phyloP scores from a whole-genome alignment of 2,888 invertebrate genomes.

The Eilema griseolum region DNA sequence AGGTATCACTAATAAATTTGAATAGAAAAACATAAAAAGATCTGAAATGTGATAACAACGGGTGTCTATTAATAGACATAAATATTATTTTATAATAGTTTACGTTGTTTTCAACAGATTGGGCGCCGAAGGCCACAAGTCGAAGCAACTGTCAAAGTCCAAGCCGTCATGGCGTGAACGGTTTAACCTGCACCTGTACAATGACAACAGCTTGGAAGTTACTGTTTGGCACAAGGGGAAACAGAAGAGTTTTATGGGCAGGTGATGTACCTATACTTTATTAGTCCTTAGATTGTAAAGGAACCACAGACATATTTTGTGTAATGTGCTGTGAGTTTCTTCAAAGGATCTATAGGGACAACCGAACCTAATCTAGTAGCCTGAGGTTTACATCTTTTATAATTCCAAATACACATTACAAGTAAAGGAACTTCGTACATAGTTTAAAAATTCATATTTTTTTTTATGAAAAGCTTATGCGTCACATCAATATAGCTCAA shows the following conservation, averaged over 20 bases:
- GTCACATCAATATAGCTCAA: no score
- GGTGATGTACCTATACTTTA: constrained; percentile 60
- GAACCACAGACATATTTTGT: no score
- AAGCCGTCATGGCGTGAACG: constrained; percentile 79
- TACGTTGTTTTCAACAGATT: constrained; percentile 59
- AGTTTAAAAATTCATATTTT: no score
- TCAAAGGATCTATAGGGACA: no score
- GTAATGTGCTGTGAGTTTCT: no score
- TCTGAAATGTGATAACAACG: not conserved
- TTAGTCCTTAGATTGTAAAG: not conserved
- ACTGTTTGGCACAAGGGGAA: constrained; percentile 82
- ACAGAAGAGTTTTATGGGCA: constrained; percentile 82
- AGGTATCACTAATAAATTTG: no score
- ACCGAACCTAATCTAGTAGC: no score
- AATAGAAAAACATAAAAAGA: no score
- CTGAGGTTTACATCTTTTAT: no score
- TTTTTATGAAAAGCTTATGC: no score
- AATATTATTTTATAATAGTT: not conserved
- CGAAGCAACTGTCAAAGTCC: constrained; percentile 76
- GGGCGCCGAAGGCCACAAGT: constrained; percentile 77
- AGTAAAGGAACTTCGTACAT: no score
- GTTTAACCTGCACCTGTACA: constrained; percentile 77
- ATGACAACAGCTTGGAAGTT: constrained; percentile 74
- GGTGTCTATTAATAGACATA: not conserved
- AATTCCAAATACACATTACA: no score